Conservation (phyloP, 2,888 invertebrate genomes). For the Caenorhabditis drosophilae region DNA sequence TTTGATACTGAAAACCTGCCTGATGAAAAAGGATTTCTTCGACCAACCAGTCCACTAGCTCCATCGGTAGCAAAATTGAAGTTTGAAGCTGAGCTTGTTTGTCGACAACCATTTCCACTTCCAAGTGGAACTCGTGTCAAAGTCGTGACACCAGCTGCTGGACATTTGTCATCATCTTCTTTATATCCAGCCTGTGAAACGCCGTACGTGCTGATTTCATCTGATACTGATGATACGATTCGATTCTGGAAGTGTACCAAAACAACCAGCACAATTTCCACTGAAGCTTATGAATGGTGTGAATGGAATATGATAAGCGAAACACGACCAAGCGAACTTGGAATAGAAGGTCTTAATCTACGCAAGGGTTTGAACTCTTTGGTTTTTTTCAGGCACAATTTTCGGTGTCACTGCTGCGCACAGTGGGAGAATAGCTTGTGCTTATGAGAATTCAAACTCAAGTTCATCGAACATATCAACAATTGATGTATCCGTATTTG, state of each 20-base stretch:
- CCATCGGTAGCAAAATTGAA: conserved; percentile 60
- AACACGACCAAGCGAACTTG: conserved; percentile 57
- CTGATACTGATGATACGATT: conserved; percentile 85
- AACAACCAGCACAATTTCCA: not conserved
- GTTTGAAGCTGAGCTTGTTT: conserved; percentile 56
- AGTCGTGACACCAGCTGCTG: conserved; percentile 87
- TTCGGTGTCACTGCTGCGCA: conserved; percentile 86
- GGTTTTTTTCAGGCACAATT: conserved; percentile 59
- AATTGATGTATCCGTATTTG: conserved; percentile 85
- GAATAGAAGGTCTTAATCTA: conserved; percentile 66
- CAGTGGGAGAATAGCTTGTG: conserved; percentile 94
- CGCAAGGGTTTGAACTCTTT: not conserved
- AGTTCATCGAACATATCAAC: conserved; percentile 1
- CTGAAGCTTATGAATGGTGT: conserved; percentile 49
- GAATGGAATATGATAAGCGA: conserved; percentile 67
- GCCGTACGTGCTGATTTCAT: conserved; percentile 92
- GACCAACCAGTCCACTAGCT: conserved; percentile 49
- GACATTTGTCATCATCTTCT: conserved; percentile 93
- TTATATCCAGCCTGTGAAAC: conserved; percentile 99
- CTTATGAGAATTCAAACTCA: conserved; percentile 77
- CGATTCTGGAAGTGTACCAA: conserved; percentile 72
- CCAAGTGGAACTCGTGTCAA: conserved; percentile 39
- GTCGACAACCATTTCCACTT: conserved; percentile 47
- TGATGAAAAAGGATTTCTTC: conserved; percentile 50
- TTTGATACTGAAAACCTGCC: conserved; percentile 38